A percentile compares a stretch with the other conserved stretches of the same genome.
These are phyloP conservation scores for Cerastis leucographa DNA, from an alignment of 2,888 invertebrate genomes.

Conservation along the genomic window DNA sequence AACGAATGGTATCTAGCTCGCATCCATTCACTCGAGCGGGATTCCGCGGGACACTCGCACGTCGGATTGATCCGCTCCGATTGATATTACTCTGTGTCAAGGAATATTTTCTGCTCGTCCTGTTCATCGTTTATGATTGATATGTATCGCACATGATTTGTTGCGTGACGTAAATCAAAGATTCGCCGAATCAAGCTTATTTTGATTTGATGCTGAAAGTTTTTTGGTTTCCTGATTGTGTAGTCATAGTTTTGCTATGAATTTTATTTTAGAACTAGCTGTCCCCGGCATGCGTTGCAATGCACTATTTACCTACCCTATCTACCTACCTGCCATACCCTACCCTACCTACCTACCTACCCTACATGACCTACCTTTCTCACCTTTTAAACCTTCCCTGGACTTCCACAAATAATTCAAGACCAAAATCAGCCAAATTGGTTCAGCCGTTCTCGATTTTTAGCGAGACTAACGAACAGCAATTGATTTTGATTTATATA, in stretches of 20 bases:
- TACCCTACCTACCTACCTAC: no score
- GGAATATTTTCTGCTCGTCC: constrained; percentile 61
- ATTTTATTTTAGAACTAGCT: not conserved
- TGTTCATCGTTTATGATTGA: constrained; percentile 67
- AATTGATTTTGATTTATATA: no score
- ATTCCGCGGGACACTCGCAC: constrained; percentile 64
- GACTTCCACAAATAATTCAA: no score
- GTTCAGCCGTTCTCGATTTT: no score
- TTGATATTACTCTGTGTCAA: constrained; percentile 71
- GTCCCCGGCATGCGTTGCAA: no score
- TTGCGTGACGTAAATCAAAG: constrained; percentile 50
- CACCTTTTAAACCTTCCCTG: no score
- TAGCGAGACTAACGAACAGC: no score
- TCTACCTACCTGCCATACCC: no score
- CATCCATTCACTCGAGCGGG: constrained; percentile 64
- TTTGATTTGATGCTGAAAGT: constrained; percentile 36
- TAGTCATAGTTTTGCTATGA: not conserved
- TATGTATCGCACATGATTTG: constrained; percentile 64
- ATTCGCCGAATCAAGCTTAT: constrained; percentile 33
- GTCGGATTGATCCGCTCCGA: constrained; percentile 69
- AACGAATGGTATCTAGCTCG: constrained; percentile 66
- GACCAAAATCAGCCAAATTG: no score
- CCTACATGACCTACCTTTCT: no score
- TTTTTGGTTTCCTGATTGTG: not conserved
- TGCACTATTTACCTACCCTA: no score